Conservation (phyloP, 2,797 vertebrate species). For the Falco concolor region DNA sequence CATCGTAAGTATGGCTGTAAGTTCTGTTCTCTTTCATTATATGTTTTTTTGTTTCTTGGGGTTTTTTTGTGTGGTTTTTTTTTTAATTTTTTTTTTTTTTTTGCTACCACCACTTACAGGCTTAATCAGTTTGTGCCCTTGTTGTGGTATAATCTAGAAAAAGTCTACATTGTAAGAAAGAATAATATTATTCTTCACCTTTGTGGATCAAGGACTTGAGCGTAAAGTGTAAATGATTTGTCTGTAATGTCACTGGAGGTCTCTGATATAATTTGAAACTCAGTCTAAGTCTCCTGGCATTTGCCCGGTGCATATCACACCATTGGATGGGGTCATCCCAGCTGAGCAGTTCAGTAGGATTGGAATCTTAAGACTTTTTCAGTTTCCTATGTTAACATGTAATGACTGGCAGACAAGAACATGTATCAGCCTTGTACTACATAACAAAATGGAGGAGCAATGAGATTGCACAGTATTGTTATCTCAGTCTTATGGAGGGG, state of each 20-base stretch:
- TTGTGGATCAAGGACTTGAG: background rate
- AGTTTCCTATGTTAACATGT: background rate
- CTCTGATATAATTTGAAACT: background rate
- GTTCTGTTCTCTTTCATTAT: background rate
- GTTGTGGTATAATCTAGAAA: background rate
- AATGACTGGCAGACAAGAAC: background rate
- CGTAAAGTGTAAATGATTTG: background rate
- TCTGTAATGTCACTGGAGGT: background rate
- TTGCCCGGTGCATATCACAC: background rate
- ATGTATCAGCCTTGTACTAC: background rate
- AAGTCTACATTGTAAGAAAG: background rate
- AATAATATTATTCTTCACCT: background rate
- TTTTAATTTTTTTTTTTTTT: background rate
- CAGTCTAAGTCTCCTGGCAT: background rate
- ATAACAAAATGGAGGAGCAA: background rate
- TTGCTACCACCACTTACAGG: background rate
- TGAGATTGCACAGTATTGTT: background rate
- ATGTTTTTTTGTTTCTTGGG: no score
- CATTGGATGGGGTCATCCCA: background rate
- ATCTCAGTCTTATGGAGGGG: background rate
- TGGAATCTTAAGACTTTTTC: background rate
- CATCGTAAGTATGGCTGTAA: background rate
- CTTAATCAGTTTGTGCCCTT: background rate
- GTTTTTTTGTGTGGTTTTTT: no score
- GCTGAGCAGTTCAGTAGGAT: background rate